A percentile compares a stretch with the other conserved stretches of the same genome.
Evolutionary conservation across 2,888 invertebrate species (phyloP).

Genomic region (Eupeodes latifasciatus): DNA sequence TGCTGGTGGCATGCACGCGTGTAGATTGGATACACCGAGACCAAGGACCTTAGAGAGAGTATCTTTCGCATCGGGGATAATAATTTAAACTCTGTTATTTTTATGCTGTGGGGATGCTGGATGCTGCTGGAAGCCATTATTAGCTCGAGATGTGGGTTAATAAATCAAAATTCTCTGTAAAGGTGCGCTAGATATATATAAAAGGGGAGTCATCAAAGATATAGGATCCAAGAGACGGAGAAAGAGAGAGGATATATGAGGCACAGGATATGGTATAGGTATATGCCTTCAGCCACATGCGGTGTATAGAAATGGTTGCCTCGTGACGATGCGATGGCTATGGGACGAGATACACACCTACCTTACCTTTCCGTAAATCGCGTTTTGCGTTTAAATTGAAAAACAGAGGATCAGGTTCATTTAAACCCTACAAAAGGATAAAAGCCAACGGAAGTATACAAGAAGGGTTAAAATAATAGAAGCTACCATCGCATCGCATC

Average conservation of each 20-base stretch:
- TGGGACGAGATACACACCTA: background rate
- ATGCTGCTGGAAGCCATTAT: constrained; percentile 68
- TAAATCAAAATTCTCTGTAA: constrained; percentile 71
- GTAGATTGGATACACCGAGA: constrained; percentile 15
- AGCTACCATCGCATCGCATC: background rate
- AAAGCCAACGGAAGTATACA: constrained; percentile 32
- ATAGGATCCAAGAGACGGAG: background rate
- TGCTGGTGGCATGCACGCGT: background rate
- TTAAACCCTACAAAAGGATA: constrained; percentile 15
- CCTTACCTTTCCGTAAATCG: background rate
- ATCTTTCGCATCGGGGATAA: constrained; percentile 35
- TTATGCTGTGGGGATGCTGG: constrained; percentile 22
- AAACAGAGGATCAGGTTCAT: constrained; percentile 70
- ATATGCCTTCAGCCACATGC: constrained; percentile 46
- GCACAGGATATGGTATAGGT: background rate
- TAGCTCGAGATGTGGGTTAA: constrained; percentile 69
- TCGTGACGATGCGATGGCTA: constrained; percentile 13
- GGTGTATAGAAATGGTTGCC: constrained; percentile 23
- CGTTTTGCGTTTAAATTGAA: constrained; percentile 62
- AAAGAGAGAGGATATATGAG: too few relatives aligned
- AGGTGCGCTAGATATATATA: constrained; percentile 47
- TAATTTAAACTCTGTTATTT: constrained; percentile 29
- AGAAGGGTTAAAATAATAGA: constrained; percentile 50
- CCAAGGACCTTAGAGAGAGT: background rate
- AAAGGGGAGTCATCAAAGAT: background rate